phyloP scores from a whole-genome alignment of 2,797 vertebrate genomes.

The Pelobates cultripes region DNA sequence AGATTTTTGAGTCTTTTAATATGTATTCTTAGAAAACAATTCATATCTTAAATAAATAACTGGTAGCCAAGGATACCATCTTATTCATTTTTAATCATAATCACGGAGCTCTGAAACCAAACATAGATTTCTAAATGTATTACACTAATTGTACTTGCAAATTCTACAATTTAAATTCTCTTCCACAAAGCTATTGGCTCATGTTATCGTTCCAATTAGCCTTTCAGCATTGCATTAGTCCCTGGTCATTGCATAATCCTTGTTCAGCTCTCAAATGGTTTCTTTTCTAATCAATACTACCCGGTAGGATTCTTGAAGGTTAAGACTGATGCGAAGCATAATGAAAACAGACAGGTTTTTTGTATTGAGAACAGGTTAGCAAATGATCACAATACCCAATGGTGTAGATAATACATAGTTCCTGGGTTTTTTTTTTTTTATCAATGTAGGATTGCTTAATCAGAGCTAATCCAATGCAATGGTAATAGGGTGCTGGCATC shows the following conservation, averaged over 20 bases:
- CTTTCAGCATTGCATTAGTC: background rate
- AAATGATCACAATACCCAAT: background rate
- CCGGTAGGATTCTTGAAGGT: background rate
- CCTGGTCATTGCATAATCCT: background rate
- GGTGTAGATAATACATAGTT: too few relatives aligned
- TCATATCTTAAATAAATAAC: too few relatives aligned
- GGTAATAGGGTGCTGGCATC: too few relatives aligned
- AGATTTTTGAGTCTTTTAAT: too few relatives aligned
- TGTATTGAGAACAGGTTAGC: background rate
- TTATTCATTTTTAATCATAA: too few relatives aligned
- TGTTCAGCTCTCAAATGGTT: background rate
- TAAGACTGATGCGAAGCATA: background rate
- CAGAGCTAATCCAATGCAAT: too few relatives aligned
- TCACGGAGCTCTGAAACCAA: too few relatives aligned
- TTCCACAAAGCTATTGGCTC: background rate
- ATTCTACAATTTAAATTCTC: background rate
- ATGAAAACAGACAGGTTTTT: background rate
- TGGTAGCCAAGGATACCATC: too few relatives aligned
- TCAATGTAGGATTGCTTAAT: too few relatives aligned
- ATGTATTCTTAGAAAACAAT: too few relatives aligned
- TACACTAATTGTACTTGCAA: background rate
- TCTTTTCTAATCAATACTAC: conserved; percentile 28
- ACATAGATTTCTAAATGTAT: background rate
- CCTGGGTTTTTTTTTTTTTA: too few relatives aligned
- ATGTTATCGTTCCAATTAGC: background rate